phyloP scores from a whole-genome alignment of 2,888 invertebrate genomes.

The Sylvicola fuscatus region DNA sequence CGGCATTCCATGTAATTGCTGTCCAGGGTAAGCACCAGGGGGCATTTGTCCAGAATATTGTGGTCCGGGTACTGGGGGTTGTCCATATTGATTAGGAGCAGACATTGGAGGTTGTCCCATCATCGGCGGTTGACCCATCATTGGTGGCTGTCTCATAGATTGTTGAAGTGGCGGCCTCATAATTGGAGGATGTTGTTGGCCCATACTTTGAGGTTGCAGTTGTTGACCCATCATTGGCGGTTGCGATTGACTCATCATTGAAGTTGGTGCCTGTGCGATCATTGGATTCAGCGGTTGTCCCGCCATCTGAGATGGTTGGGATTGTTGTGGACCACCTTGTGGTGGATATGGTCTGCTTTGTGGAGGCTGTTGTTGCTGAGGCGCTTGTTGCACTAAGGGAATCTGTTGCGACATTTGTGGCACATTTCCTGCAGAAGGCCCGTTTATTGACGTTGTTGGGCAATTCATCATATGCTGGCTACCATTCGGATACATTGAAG shows the following conservation, averaged over 20 bases:
- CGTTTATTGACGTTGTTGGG: too few species aligned
- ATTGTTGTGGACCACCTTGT: background rate
- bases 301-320: background rate
- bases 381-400: constrained; percentile 1
- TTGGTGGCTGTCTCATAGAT: constrained; percentile 5
- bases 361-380: constrained; percentile 1
- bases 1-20: constrained; percentile 12
- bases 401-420: background rate
- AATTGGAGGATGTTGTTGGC: too few species aligned
- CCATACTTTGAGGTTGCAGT: too few species aligned
- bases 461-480: too few species aligned
- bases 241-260: background rate
- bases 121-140: constrained; percentile 5
- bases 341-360: constrained; percentile 1
- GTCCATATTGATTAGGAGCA: constrained; percentile 18
- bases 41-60: constrained; percentile 11
- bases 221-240: too few species aligned
- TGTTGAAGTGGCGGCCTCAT: background rate
- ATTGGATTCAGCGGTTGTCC: background rate
- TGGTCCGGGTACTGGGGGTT: constrained; percentile 31
- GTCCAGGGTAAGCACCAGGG: constrained; percentile 4
- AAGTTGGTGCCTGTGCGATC: background rate
- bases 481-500: too few species aligned
- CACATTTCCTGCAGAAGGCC: background rate
- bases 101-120: too few species aligned